Conservation (phyloP, 2,113 vertebrate genomes). For the Salvelinus sp. region DNA sequence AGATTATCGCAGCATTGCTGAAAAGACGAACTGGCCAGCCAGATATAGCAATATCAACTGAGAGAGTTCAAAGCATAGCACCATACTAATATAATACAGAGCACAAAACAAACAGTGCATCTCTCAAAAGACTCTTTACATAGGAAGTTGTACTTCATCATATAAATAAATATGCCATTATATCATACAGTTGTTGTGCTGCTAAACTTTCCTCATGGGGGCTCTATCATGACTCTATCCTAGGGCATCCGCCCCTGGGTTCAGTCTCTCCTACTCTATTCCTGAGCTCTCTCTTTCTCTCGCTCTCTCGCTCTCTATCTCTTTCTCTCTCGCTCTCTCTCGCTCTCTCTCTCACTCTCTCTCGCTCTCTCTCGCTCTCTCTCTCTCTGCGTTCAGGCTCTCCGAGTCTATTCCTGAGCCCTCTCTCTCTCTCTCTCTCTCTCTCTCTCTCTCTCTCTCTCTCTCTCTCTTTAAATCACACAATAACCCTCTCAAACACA, state of each 20-base stretch:
- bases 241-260: neutral
- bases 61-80: neutral
- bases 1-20: slow-evolving; percentile 5
- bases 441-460: no score
- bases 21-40: neutral
- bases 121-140: neutral
- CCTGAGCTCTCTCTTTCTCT: no score
- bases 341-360: no score
- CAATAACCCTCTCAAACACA: no score
- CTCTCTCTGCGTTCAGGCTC: no score
- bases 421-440: no score
- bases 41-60: no score
- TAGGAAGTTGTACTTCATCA: neutral
- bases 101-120: neutral
- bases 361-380: no score
- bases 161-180: neutral
- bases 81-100: neutral
- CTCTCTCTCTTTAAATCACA: no score
- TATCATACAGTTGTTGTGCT: neutral
- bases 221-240: neutral
- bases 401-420: no score
- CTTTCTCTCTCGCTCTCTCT: no score
- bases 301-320: no score
- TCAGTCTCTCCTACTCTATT: neutral
- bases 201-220: neutral